Conservation (phyloP, 2,113 vertebrate genomes). For the Equus quagga region DNA sequence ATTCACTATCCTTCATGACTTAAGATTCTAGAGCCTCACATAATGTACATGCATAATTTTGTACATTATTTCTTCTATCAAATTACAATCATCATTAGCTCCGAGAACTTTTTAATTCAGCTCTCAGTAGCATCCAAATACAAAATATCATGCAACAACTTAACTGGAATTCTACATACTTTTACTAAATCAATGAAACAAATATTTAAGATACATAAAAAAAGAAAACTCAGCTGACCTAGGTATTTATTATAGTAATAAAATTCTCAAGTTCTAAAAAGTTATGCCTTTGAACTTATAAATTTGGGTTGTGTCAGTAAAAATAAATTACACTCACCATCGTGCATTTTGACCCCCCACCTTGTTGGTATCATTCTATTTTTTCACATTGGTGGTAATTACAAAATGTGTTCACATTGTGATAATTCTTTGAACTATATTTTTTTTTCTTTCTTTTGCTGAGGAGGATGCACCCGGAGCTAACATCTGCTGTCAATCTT, state of each 20-base stretch:
- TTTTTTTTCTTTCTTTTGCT: background rate
- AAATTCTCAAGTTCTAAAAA: conserved; percentile 35
- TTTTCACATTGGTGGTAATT: background rate
- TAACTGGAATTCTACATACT: background rate
- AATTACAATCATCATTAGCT: background rate
- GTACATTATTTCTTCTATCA: background rate
- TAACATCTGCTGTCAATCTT: no score
- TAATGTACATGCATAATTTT: background rate
- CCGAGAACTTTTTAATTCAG: conserved; percentile 19
- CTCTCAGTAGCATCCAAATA: conserved; percentile 27
- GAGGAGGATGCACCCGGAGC: no score
- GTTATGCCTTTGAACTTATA: background rate
- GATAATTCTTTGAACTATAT: background rate
- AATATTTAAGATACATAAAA: conserved; percentile 43
- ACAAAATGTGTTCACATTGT: background rate
- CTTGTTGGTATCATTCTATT: background rate
- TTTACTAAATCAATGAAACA: conserved; percentile 30
- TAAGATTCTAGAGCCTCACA: background rate
- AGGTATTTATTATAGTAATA: conserved; percentile 20
- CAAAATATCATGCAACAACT: background rate
- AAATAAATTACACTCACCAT: background rate
- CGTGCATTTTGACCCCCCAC: background rate
- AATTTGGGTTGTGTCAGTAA: background rate
- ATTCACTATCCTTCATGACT: background rate
- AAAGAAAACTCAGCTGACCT: background rate